Conservation (phyloP, 30 jellyfish, hydroid and myxozoan species). For the Turritopsis rubra region DNA sequence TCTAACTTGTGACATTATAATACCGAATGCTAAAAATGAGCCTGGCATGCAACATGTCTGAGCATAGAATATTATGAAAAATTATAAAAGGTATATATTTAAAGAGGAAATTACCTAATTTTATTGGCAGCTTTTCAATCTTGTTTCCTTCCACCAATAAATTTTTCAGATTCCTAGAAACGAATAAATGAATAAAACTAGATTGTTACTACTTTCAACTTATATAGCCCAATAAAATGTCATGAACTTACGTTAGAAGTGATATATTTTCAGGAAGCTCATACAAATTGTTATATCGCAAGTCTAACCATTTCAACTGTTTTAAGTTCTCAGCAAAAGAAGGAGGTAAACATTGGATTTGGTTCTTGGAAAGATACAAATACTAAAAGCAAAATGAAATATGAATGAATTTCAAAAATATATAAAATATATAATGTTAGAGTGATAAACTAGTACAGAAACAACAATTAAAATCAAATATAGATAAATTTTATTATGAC, state of each 20-base stretch:
- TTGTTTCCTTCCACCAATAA: neutral
- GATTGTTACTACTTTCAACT: neutral
- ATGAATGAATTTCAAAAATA: neutral
- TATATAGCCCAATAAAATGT: neutral
- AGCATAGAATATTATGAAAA: no score
- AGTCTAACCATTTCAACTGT: neutral
- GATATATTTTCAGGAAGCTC: neutral
- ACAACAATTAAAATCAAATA: no score
- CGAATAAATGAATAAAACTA: neutral
- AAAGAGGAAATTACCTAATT: slow-evolving; percentile 5
- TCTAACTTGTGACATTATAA: no score
- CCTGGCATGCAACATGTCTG: no score
- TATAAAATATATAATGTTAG: no score
- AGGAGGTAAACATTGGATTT: neutral
- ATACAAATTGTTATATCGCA: neutral
- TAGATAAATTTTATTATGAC: no score
- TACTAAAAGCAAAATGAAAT: neutral
- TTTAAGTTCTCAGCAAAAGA: slow-evolving; percentile 3
- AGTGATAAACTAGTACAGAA: no score
- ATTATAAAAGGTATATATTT: no score
- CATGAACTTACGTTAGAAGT: neutral
- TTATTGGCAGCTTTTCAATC: slow-evolving; percentile 1
- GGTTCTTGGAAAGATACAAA: neutral
- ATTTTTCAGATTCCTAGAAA: neutral
- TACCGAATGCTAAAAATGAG: no score